Evolutionary conservation across 2,888 invertebrate genomes (phyloP), one percentile per base, ranked within the genome.

Genomic region (Andrena fulva): DNA sequence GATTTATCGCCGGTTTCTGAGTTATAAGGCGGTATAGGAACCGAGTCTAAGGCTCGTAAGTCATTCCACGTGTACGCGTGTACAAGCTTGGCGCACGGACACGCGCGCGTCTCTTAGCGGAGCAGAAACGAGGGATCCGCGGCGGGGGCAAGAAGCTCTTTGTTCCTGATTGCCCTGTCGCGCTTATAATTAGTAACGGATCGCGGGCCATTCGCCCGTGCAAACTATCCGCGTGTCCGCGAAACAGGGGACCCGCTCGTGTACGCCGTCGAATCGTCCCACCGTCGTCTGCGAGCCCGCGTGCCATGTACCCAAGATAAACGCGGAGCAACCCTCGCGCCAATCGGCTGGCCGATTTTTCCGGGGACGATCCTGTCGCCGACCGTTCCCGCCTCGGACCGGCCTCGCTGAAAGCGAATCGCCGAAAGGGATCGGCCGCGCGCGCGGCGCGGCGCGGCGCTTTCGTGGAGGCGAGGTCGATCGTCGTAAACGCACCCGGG

Each of bases 1-100:
- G 91, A 92, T 92, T 92, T 91, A 92, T 91, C 89, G 89, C 88
- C 79, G 87, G 82, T 89, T 90, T 88, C 88, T 87, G 88, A 91
- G 89, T 89, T 90, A 90, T 85, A 88, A 84, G 85, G 83, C 88
- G 86, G 89, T 86, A 88, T 86, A 90, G 84, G 89, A 91, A 83
- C 87, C 79, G 85, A 87, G 87, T 87, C 83, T 87, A 87, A 85
- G 81, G 91, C 84, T 85, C 90, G 89, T 91, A 91, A 91, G 92
- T 92, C 91, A 92, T 90, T 91, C 89, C 86, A 82, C 84, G 72
- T 71, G 80, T 80, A 83, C 86, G 77, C 76, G 80, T 70, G 75
- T 77, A 67, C 77, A 76, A 80, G 84, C 56, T 72, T 72, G 42
- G 63, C 69, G 72, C 50, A 62, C 50, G 64, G 64, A 71, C 64